These are phyloP conservation scores for Polyodon spathula DNA, from an alignment of 2,113 vertebrate species.

Conservation along the genomic window DNA sequence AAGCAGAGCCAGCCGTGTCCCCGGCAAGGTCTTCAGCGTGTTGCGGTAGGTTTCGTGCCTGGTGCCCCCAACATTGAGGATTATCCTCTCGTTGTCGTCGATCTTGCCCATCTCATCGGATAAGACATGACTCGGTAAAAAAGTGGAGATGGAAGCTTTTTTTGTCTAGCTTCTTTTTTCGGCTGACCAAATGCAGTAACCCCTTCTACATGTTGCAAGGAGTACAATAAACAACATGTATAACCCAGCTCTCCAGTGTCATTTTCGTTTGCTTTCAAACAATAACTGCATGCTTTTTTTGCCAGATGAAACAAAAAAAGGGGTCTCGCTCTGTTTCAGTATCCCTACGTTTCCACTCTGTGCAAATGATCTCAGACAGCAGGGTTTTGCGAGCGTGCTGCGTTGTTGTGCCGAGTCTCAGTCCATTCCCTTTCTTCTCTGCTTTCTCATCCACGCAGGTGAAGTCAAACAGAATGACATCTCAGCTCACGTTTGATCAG, in stretches of 20 bases:
- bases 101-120: slow-evolving; percentile 90
- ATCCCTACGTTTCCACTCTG: slow-evolving; percentile 13
- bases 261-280: too few species aligned
- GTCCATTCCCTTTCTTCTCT: slow-evolving; percentile 6
- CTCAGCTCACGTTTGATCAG: slow-evolving; percentile 18
- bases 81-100: slow-evolving; percentile 94
- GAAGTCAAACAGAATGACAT: slow-evolving; percentile 27
- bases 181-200: too few species aligned
- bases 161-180: not conserved
- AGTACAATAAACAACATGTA: too few species aligned
- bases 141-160: slow-evolving; percentile 26
- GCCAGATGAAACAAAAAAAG: slow-evolving; percentile 3
- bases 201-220: too few species aligned
- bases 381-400: slow-evolving; percentile 6
- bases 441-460: slow-evolving; percentile 8
- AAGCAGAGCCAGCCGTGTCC: slow-evolving; percentile 85
- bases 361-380: slow-evolving; percentile 6
- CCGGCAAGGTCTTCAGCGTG: slow-evolving; percentile 89
- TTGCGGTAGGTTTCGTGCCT: slow-evolving; percentile 91
- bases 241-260: too few species aligned
- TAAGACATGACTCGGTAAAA: slow-evolving; percentile 81
- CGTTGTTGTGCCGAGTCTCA: slow-evolving; percentile 2
- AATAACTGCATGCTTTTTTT: too few species aligned
- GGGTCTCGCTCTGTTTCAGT: slow-evolving; percentile 1
- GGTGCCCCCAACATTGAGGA: slow-evolving; percentile 95